Base-by-base conservation (phyloP, 2,888 invertebrate species). In the Noctuana brunneofusca region DNA sequence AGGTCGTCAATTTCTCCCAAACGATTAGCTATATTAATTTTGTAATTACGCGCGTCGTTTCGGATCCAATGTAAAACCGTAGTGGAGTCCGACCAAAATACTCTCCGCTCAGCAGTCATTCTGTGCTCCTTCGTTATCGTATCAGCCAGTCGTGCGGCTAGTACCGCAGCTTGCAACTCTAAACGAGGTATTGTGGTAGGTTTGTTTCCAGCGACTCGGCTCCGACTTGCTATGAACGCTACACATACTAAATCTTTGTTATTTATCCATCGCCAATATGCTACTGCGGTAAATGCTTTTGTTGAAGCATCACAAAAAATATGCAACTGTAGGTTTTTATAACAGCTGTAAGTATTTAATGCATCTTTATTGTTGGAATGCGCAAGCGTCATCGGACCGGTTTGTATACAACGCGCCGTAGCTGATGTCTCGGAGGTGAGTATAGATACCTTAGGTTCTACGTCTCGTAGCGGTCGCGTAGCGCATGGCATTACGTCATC, bases 321-420 rank as follows among this genome's bases (percentile, higher is more conserved):
- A 53, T 66, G 68, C 22, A 68, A 49, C 18, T 67, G 57, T 65
- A 69, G 52, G 49, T 63, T 57, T 16, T 6, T 38, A 56, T 66
- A 63, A 1, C 41, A 8, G n/a, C 8, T 35, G 38, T 9, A 12
- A 32, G 30, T 30, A 30, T 2, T 11, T 1, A 30, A 30, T 11
- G 30, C 30, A 30, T 1, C 8, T 9, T 8, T 8, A 11, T 30
- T 30, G 6, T 6, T 30, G 8, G 6, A 6, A 30, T 30, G 30
- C 8, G 8, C 8, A 30, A 30, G 30, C 30, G 30, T 1, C 30
- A 8, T 30, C 4, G 30, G 8, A 30, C 30, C 30, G 30, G 30
- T 30, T 30, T 24, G 3, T 24, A 24, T 24, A 24, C 3, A 24
- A 24, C 24, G 24, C 24, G 24, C 3, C 24, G 24, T 24, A 24